Conservation (phyloP, 1,140 invertebrate species). For the Steinernema feltiae region DNA sequence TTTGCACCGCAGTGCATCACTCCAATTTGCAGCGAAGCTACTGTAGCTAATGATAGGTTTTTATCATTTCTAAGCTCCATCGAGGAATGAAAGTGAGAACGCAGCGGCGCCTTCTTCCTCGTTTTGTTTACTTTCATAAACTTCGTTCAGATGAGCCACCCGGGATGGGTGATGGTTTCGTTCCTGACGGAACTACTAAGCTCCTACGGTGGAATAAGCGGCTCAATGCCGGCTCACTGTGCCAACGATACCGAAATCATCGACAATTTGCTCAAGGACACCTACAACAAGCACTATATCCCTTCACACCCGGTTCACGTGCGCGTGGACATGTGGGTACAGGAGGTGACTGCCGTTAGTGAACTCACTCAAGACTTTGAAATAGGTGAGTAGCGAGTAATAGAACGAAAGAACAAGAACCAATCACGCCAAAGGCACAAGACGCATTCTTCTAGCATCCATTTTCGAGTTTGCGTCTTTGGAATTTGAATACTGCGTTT, state of each 20-base stretch:
- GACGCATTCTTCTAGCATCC: too few species aligned
- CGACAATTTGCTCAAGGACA: slow-evolving; percentile 52
- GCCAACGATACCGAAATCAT: slow-evolving; percentile 57
- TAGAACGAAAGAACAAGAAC: too few species aligned
- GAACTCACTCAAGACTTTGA: slow-evolving; percentile 58
- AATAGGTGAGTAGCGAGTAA: slow-evolving; percentile 53
- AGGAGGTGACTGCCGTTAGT: slow-evolving; percentile 50
- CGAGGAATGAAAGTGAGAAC: too few species aligned
- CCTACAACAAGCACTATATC: slow-evolving; percentile 56
- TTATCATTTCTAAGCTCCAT: too few species aligned
- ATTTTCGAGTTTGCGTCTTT: too few species aligned
- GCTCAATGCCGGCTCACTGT: slow-evolving; percentile 37
- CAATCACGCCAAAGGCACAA: too few species aligned
- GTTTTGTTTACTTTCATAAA: slow-evolving; percentile 2
- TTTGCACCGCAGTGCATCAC: not conserved
- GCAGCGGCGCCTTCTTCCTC: too few species aligned
- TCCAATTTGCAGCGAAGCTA: too few species aligned
- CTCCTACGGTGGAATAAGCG: slow-evolving; percentile 48
- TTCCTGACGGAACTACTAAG: slow-evolving; percentile 53
- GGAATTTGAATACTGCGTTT: too few species aligned
- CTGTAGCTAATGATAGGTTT: too few species aligned
- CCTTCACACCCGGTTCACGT: slow-evolving; percentile 55
- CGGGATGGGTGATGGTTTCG: slow-evolving; percentile 57
- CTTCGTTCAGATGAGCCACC: slow-evolving; percentile 48
- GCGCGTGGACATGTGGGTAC: slow-evolving; percentile 56